Conservation (phyloP, 92 coral and sea anemone species). For the Porites divaricata region DNA sequence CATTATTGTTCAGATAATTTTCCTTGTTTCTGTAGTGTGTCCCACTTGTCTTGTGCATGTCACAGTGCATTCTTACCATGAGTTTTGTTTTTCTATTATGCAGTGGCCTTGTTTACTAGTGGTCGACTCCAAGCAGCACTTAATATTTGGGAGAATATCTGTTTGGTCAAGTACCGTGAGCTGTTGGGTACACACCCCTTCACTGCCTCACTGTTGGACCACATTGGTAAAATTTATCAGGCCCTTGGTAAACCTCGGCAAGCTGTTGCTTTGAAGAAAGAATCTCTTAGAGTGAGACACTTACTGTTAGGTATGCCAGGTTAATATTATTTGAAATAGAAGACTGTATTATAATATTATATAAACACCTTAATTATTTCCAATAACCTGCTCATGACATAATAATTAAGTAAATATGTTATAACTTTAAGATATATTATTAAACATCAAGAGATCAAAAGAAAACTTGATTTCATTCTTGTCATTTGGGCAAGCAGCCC, state of each 20-base stretch:
- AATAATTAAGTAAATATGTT: no score
- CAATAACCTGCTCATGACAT: no score
- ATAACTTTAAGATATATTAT: no score
- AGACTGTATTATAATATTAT: background rate
- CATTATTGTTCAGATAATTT: no score
- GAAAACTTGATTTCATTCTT: no score
- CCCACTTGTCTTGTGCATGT: background rate
- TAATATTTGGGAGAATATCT: conserved; percentile 55
- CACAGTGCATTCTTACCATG: no score
- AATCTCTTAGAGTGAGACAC: conserved; percentile 71
- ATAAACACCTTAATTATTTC: background rate
- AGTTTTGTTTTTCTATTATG: background rate
- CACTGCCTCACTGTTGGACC: conserved; percentile 73
- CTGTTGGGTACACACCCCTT: conserved; percentile 73
- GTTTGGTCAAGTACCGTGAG: conserved; percentile 53
- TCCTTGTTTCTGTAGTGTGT: no score
- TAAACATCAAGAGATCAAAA: no score
- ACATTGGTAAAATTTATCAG: conserved; percentile 76
- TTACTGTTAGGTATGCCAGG: conserved; percentile 38
- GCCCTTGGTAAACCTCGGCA: conserved; percentile 2
- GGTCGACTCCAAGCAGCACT: conserved; percentile 53
- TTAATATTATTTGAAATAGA: no score
- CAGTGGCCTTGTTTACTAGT: conserved; percentile 68
- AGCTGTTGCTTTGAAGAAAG: conserved; percentile 54
- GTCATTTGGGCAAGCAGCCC: no score